Percentiles rank a stretch among this genome's conserved stretches.
Evolutionary conservation across 2,113 vertebrate genomes (phyloP).

Genomic region (Speoplatyrhinus poulsoni): DNA sequence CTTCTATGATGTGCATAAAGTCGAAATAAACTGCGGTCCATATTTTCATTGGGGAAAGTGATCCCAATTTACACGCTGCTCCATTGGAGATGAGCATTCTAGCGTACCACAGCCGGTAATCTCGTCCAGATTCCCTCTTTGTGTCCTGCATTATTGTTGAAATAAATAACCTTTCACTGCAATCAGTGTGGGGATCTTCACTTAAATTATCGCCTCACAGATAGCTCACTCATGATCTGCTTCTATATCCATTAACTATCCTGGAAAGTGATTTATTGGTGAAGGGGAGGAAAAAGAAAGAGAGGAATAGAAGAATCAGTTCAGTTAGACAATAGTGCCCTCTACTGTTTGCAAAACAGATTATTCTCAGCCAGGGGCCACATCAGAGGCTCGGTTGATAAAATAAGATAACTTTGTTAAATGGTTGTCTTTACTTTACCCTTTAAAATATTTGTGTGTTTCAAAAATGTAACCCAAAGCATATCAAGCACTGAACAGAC

Average conservation of each 20-base stretch:
- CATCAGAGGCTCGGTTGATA: constrained; percentile 8
- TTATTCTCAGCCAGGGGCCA: background rate
- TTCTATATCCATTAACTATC: constrained; percentile 82
- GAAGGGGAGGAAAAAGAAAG: constrained; percentile 61
- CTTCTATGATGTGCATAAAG: constrained; percentile 71
- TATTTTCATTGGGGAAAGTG: constrained; percentile 78
- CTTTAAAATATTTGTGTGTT: no score
- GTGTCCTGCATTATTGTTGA: constrained; percentile 80
- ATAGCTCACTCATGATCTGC: constrained; percentile 84
- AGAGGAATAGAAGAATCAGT: constrained; percentile 23
- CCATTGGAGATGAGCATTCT: constrained; percentile 76
- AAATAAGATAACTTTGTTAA: background rate
- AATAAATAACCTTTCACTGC: constrained; percentile 85
- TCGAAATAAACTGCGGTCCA: constrained; percentile 77
- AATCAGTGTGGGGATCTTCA: constrained; percentile 81
- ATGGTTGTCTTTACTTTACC: no score
- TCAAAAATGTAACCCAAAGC: background rate
- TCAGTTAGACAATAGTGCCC: constrained; percentile 79
- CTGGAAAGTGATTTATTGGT: constrained; percentile 80
- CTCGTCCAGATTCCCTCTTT: constrained; percentile 75
- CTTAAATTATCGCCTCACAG: constrained; percentile 81
- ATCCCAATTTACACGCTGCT: constrained; percentile 79
- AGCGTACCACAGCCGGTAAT: constrained; percentile 75
- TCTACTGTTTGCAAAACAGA: constrained; percentile 67
- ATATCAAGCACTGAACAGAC: background rate